Evolutionary conservation across 2,797 vertebrate species (phyloP), one percentile per base, ranked within the genome.

Genomic region (Sparus aurata): DNA sequence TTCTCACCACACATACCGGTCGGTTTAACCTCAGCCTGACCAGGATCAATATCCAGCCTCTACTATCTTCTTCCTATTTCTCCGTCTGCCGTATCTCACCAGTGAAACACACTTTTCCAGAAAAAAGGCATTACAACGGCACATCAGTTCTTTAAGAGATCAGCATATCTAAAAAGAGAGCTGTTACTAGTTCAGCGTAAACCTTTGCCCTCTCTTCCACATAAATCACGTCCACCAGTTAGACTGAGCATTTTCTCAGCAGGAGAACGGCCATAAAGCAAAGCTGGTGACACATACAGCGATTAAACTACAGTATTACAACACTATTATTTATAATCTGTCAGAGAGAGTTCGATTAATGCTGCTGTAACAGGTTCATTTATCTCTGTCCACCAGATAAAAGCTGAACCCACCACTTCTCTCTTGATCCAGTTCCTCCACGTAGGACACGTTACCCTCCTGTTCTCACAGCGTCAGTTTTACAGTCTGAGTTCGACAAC

Each of bases 301-400:
- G 45, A 80, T 54, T 69, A 55, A 54, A 61, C 43, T 38, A 18
- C 55, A 49, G 25, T 23, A 17, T 43, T 45, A 60, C 41, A 64
- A 64, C 27, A 49, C 45, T 18, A 54, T 87, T 70, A 59, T 23
- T 82, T 57, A 73, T 12, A 20, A 15, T 30, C 18, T 7, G 18
- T 75, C 62, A 46, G 6, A 4, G 25, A 59, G 47, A 38, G 22
- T 25, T 49, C 65, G 16, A 81, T 70, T 67, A 1, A 73, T 27
- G 16, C 20, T 43, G 11, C 22, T 52, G 20, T 15, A 61, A 18
- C 9, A 4, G 5, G 22, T 27, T 9, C 2, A 66, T 79, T n/a
- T 2, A 43, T 79, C 78, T 41, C 45, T 15, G 18, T 71, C 64
- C 22, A 6, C 3, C 38, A 76, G 64, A 79, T 67, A 34, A 63